phyloP scores from a whole-genome alignment of 2,797 vertebrate genomes.

The Channa striata region DNA sequence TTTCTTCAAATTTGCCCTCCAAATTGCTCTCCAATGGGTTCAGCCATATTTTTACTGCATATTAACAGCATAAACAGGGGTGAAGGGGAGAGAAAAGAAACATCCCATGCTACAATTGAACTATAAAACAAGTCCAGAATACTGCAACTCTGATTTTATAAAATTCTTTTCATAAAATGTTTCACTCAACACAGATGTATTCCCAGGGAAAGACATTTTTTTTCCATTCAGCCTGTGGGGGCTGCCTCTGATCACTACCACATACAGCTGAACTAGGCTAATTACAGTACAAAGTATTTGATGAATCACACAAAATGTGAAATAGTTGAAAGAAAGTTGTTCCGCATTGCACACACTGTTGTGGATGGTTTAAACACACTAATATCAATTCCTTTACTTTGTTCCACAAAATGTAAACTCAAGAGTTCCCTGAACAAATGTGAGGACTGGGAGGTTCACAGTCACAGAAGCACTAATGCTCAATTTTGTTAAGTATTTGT shows the following conservation, averaged over 20 bases:
- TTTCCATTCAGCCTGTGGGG: conserved; percentile 24
- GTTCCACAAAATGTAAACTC: background rate
- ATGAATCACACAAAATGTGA: background rate
- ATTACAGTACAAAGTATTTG: too few species aligned
- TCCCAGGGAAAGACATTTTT: conserved; percentile 10
- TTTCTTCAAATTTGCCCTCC: too few species aligned
- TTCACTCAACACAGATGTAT: conserved; percentile 4
- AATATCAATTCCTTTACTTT: conserved; percentile 11
- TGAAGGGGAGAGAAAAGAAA: background rate
- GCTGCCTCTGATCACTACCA: conserved; percentile 10
- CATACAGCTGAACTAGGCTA: background rate
- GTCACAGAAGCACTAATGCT: background rate
- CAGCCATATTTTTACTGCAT: too few species aligned
- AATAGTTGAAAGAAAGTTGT: background rate
- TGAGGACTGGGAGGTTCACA: too few species aligned
- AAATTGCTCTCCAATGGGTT: too few species aligned
- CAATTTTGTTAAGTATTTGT: background rate
- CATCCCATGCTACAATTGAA: background rate
- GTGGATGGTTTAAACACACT: conserved; percentile 27
- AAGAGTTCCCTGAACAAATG: background rate
- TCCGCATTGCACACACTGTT: background rate
- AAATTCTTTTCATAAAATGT: too few species aligned
- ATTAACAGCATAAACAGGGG: background rate
- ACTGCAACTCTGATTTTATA: background rate
- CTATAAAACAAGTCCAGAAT: background rate